Conservation (phyloP, 1,140 invertebrate genomes). For the Monochamus saltuarius region DNA sequence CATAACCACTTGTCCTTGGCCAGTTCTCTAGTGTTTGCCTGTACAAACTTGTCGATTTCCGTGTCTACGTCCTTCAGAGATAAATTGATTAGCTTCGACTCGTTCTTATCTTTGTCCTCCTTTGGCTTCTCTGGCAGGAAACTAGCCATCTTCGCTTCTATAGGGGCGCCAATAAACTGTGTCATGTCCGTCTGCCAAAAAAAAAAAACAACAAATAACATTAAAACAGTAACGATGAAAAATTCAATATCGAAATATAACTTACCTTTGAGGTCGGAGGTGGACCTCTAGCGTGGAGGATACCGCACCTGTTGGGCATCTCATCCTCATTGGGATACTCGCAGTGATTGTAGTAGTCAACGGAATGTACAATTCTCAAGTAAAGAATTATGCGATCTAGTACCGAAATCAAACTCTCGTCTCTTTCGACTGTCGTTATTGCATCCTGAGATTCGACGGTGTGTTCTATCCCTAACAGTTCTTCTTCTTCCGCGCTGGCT, state of each 20-base stretch:
- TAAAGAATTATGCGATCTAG: constrained; percentile 83
- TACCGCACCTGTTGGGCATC: constrained; percentile 98
- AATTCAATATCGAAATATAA: constrained; percentile 6
- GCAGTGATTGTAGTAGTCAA: constrained; percentile 98
- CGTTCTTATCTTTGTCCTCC: constrained; percentile 47
- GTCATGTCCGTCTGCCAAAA: constrained; percentile 48
- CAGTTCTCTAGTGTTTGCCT: constrained; percentile 92
- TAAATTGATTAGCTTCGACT: constrained; percentile 52
- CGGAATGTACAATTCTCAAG: constrained; percentile 94
- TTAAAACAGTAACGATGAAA: constrained; percentile 4
- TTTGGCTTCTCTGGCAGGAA: constrained; percentile 69
- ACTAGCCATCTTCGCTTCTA: constrained; percentile 85
- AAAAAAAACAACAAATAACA: constrained; percentile 9
- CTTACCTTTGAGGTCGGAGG: constrained; percentile 65
- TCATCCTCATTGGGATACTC: constrained; percentile 99
- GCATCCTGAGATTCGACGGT: constrained; percentile 59
- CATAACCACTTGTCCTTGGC: constrained; percentile 98
- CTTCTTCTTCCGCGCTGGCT: constrained; percentile 97
- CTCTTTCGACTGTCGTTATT: constrained; percentile 70
- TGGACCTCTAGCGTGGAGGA: constrained; percentile 93
- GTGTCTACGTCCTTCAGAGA: constrained; percentile 78
- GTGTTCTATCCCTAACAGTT: constrained; percentile 77
- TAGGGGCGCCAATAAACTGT: constrained; percentile 45
- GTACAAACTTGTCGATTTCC: constrained; percentile 93
- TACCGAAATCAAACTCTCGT: constrained; percentile 75